phyloP scores from a whole-genome alignment of 1,140 invertebrate species.

The Ectropis grisescens region DNA sequence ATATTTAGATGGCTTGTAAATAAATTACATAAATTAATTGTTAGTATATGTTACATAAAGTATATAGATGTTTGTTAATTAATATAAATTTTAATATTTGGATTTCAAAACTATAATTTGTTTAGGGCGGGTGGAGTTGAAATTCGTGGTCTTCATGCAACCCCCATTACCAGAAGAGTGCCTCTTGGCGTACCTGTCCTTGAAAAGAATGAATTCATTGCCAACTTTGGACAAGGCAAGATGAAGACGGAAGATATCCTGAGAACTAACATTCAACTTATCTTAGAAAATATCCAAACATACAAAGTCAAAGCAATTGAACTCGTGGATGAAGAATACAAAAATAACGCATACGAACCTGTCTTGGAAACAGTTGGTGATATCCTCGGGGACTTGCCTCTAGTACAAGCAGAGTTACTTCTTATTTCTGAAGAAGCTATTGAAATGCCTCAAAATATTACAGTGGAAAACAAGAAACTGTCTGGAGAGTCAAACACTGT shows the following conservation, averaged over 20 bases:
- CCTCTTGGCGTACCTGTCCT: constrained; percentile 76
- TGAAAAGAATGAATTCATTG: constrained; percentile 83
- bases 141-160: constrained; percentile 85
- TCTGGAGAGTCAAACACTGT: constrained; percentile 70
- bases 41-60: too few species aligned
- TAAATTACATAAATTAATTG: too few species aligned
- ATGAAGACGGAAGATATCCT: constrained; percentile 66
- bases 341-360: constrained; percentile 46
- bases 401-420: constrained; percentile 72
- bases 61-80: too few species aligned
- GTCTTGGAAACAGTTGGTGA: constrained; percentile 70
- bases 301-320: constrained; percentile 84
- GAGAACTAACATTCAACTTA: constrained; percentile 76
- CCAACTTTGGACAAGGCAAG: constrained; percentile 69
- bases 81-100: too few species aligned
- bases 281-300: constrained; percentile 81
- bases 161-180: constrained; percentile 79
- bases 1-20: too few species aligned
- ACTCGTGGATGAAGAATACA: constrained; percentile 68
- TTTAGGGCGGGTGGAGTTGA: constrained; percentile 84
- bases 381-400: constrained; percentile 72
- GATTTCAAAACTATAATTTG: too few species aligned
- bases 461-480: constrained; percentile 74
- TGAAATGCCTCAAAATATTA: constrained; percentile 66
- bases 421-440: constrained; percentile 55